These are phyloP conservation scores for Ophioninae sp. DNA, from an alignment of 2,888 invertebrate species.

Conservation along the genomic window DNA sequence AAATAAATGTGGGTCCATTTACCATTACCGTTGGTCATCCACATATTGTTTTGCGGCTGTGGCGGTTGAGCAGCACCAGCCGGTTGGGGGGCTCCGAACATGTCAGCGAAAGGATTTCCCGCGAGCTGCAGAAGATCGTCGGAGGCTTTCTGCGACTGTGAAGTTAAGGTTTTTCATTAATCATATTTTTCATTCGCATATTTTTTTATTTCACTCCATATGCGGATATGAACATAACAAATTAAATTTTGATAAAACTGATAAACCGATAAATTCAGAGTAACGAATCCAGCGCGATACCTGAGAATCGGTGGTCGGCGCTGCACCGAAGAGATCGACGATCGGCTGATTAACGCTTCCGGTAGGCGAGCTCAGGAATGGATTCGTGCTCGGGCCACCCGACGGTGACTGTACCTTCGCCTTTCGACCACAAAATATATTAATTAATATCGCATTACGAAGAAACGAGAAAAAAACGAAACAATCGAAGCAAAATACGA, in stretches of 20 bases:
- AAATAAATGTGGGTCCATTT: slow-evolving; percentile 67
- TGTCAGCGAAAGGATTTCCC: slow-evolving; percentile 95
- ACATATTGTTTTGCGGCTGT: slow-evolving; percentile 80
- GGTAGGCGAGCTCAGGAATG: slow-evolving; percentile 90
- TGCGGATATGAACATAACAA: background rate
- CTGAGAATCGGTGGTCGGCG: slow-evolving; percentile 79
- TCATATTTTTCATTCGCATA: background rate
- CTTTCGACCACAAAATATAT: slow-evolving; percentile 75
- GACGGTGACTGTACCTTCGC: slow-evolving; percentile 91
- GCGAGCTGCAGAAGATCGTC: slow-evolving; percentile 92
- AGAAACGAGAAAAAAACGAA: background rate
- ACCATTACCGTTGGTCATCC: slow-evolving; percentile 84
- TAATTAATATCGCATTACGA: background rate
- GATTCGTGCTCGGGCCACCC: slow-evolving; percentile 89
- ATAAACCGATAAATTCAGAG: background rate
- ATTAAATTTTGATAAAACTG: background rate
- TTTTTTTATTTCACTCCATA: background rate
- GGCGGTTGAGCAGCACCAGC: slow-evolving; percentile 72
- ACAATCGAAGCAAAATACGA: too few species aligned
- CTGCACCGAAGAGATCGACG: slow-evolving; percentile 90
- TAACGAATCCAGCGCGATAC: slow-evolving; percentile 62
- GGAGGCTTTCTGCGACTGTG: slow-evolving; percentile 86
- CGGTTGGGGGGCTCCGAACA: slow-evolving; percentile 84
- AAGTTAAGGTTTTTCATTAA: slow-evolving; percentile 46
- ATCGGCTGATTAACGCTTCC: slow-evolving; percentile 83